Conservation (phyloP, 1,140 invertebrate genomes). For the Dendrolimus punctatus region DNA sequence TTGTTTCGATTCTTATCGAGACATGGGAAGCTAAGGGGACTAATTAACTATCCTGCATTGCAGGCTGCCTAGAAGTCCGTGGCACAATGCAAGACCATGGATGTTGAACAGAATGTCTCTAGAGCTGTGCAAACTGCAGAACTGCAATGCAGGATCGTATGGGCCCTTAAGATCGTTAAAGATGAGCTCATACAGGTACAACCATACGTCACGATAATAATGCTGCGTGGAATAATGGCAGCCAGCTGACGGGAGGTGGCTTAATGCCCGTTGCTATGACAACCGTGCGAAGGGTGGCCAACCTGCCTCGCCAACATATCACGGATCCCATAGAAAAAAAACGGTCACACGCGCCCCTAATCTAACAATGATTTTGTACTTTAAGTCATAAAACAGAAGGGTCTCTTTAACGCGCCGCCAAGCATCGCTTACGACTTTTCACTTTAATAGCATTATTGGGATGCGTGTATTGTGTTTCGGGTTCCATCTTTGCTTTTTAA, state of each 20-base stretch:
- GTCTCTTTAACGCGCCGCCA: slow-evolving; percentile 35
- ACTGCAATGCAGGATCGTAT: too few relatives aligned
- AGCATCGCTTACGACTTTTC: slow-evolving; percentile 44
- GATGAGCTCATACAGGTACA: slow-evolving; percentile 32
- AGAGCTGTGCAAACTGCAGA: too few relatives aligned
- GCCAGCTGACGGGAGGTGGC: slow-evolving; percentile 68
- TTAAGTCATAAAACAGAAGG: slow-evolving; percentile 34
- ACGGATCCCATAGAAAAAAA: slow-evolving; percentile 36
- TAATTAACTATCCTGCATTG: slow-evolving; percentile 15
- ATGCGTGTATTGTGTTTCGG: slow-evolving; percentile 62
- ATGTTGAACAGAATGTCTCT: too few relatives aligned
- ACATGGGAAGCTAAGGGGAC: slow-evolving; percentile 24
- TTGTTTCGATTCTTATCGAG: slow-evolving; percentile 28
- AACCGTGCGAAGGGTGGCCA: slow-evolving; percentile 62
- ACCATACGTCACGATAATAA: slow-evolving; percentile 46
- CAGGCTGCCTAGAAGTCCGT: too few relatives aligned
- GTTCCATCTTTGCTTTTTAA: slow-evolving; percentile 71
- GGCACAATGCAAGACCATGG: too few relatives aligned
- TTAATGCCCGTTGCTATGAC: slow-evolving; percentile 57
- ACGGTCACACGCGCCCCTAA: slow-evolving; percentile 25
- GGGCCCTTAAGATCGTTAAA: slow-evolving; percentile 2
- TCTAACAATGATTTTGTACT: slow-evolving; percentile 40
- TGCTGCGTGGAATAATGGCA: slow-evolving; percentile 59
- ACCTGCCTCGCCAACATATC: slow-evolving; percentile 56
- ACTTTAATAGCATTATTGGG: slow-evolving; percentile 43